Conservation (phyloP, 37 sponge, comb jelly and placozoan species). For the Tethya wilhelma region DNA sequence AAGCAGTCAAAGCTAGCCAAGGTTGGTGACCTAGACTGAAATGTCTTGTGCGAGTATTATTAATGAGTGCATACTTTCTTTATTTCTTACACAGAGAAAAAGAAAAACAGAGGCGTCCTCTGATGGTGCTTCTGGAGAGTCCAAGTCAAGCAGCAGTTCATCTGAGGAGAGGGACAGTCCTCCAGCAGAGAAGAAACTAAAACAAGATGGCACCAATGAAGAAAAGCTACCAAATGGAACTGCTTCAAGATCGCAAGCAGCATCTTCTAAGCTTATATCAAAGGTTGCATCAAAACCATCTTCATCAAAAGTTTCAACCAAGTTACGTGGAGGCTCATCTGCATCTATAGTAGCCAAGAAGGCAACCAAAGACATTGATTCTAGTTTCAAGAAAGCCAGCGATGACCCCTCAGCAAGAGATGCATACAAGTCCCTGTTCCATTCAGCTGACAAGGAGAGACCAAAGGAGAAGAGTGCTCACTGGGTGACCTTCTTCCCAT, state of each 20-base stretch:
- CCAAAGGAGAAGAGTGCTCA: conserved; percentile 67
- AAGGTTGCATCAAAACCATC: too few species aligned
- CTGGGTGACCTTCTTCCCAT: conserved; percentile 89
- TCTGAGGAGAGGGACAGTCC: conserved; percentile 10
- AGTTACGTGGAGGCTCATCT: conserved; percentile 10
- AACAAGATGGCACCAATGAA: conserved; percentile 4
- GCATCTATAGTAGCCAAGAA: conserved; percentile 22
- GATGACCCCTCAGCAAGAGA: conserved; percentile 62
- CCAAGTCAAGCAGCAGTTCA: neutral
- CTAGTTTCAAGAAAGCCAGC: conserved; percentile 17
- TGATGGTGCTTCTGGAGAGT: neutral
- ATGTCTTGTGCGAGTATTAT: neutral
- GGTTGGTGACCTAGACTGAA: neutral
- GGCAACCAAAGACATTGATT: neutral
- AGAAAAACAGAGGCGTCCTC: neutral
- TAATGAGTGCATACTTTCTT: neutral
- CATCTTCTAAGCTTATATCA: too few species aligned
- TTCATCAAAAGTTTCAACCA: neutral
- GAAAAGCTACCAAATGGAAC: too few species aligned
- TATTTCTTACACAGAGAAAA: conserved; percentile 4
- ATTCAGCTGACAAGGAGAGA: conserved; percentile 48
- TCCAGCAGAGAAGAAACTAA: conserved; percentile 17
- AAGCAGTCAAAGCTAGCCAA: conserved; percentile 53
- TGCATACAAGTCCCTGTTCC: conserved; percentile 85
- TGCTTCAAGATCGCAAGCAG: too few species aligned